phyloP scores from a whole-genome alignment of 1,140 invertebrate genomes.

The Temnothorax nylanderi region DNA sequence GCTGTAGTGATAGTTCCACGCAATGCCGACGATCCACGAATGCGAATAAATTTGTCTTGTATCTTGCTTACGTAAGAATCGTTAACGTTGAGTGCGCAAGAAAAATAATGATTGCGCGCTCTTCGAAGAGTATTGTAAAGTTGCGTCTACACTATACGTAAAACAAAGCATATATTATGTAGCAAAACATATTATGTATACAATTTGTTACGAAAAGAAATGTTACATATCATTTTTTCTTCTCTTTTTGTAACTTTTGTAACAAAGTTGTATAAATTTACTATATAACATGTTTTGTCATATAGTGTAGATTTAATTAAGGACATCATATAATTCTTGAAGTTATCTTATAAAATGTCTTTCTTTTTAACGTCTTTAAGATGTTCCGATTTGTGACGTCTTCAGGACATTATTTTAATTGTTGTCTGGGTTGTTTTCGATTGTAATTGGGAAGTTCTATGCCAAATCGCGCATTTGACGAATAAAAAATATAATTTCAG shows the following conservation, averaged over 20 bases:
- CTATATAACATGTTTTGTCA: no score
- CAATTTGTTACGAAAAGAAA: no score
- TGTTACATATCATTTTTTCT: no score
- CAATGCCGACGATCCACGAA: background rate
- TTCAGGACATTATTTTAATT: background rate
- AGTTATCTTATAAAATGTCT: no score
- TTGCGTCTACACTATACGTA: no score
- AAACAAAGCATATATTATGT: no score
- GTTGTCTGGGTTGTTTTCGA: background rate
- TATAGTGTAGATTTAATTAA: background rate
- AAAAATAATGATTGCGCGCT: background rate
- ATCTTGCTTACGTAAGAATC: background rate
- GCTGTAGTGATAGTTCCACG: no score
- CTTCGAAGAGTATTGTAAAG: background rate
- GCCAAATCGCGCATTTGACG: background rate
- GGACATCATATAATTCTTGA: background rate
- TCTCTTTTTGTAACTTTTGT: no score
- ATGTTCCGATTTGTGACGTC: background rate
- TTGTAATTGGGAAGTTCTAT: background rate
- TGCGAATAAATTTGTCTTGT: background rate
- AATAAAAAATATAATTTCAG: constrained; percentile 9
- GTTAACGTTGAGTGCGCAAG: background rate
- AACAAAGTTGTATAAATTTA: no score
- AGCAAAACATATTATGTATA: no score
- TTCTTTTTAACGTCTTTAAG: background rate